Base-by-base conservation (phyloP, 2,797 vertebrate species). In the Anguilla obscura region DNA sequence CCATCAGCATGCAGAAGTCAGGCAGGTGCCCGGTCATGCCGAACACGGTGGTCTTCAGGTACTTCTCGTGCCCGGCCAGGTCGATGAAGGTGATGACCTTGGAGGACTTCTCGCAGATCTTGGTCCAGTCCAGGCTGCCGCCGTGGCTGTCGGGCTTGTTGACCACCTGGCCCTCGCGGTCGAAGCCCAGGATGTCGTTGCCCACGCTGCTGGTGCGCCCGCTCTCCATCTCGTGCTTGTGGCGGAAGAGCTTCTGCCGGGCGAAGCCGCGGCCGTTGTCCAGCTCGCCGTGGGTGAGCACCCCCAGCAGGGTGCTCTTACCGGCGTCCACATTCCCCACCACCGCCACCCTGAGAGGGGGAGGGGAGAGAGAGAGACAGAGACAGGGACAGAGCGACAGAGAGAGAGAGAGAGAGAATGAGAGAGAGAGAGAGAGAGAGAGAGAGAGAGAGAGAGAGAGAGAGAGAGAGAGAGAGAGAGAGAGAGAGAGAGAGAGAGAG, bases 1-100 rank as follows among this genome's bases (percentile, higher is more conserved):
- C 98, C 98, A 99, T 99, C 66, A 99, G 97, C 98, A 99, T 99
- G 94, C 98, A 99, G 96, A 99, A 99, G 94, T 99, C 98, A 0
- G 98, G 98, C 86, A 99, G 92, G 89, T 99, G 98, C 83, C 98
- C 98, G 0, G 98, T 99, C 98, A 99, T 99, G 93, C 98, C 98
- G 58, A 99, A 99, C 87, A 99, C 98, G 0, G 98, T 99, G 50
- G 98, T 99, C 96, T 99, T 99, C 90, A 99, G 96, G 94, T 99
- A 99, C 91, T 99, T 99, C 94, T 99, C 98, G 0, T 99, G 98
- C 82, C 98, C 98, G 1, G 98, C 98, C 89, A 99, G 93, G 93
- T 99, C 98, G 76, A 99, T 99, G 93, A 99, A 99, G 88, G 98
- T 99, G 76, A 99, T 98, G 90, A 99, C 98, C 92, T 99, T 99